Evolutionary conservation across 2,113 vertebrate genomes (phyloP), one percentile per base, ranked within the genome.

Genomic region (Eclectus roratus): DNA sequence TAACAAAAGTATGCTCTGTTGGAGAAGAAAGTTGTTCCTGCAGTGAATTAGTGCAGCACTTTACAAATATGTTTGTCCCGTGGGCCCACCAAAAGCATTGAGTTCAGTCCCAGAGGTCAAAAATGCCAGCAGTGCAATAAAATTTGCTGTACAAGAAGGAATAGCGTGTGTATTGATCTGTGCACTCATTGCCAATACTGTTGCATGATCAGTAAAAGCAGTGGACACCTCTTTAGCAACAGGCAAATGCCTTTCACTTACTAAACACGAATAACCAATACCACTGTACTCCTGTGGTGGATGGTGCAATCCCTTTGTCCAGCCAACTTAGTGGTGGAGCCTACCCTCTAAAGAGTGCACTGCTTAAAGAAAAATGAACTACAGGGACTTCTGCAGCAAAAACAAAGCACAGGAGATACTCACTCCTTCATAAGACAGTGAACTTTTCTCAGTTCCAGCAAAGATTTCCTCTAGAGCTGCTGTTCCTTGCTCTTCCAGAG

Each of bases 71-170:
- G 9, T 29, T 52, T 80, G 21, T 33, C 88, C 47, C 58, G 29
- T 41, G 58, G 52, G 79, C 63, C 41, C 53, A 85, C 74, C 43
- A 85, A 68, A 71, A 85, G 60, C 60, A 85, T 17, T 63, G 65
- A 88, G 23, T 61, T 93, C 23, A 10, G 18, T 69, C 37, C 21
- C 56, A 82, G 49, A 73, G 66, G 46, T 61, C 83, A 78, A 77
- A 96, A 89, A 61, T n/a, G 69, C 24, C 56, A 89, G 37, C 78
- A 91, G 28, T 50, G 58, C 78, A 82, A 85, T 91, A 92, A 95
- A 85, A 91, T 47, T 27, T 90, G 69, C 52, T 84, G 83, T 70
- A 72, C 43, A 68, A 81, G 27, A 56, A 86, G 27, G 33, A 88
- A 63, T 17, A 53, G 20, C 5, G 3, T 33, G 25, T 35, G 19